Conservation (phyloP, 2,797 vertebrate species). For the Hypotaenidia okinawae region DNA sequence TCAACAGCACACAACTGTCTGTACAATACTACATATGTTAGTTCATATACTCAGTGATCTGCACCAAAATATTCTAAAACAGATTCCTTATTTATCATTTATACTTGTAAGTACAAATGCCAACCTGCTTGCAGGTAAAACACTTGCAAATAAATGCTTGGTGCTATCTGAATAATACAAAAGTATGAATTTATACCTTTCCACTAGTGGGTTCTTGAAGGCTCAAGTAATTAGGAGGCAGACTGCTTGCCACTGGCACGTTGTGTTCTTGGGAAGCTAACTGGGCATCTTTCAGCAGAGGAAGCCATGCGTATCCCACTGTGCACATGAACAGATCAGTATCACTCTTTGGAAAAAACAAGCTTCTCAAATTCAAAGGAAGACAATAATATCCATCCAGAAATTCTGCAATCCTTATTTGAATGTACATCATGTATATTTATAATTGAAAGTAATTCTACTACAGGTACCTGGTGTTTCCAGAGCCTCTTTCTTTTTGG, state of each 20-base stretch:
- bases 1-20: background rate
- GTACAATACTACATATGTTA: background rate
- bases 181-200: slow-evolving; percentile 82
- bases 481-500: slow-evolving; percentile 96
- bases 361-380: background rate
- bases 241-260: slow-evolving; percentile 87
- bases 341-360: background rate
- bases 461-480: slow-evolving; percentile 90
- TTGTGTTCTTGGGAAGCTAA: slow-evolving; percentile 91
- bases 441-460: slow-evolving; percentile 43
- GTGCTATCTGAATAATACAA: rapidly evolving
- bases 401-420: slow-evolving; percentile 58
- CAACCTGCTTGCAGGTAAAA: background rate
- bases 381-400: slow-evolving; percentile 13
- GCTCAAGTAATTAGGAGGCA: slow-evolving; percentile 89
- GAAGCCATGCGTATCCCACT: slow-evolving; percentile 98
- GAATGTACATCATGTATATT: background rate
- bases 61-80: background rate
- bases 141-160: background rate
- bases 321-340: slow-evolving; percentile 23
- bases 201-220: slow-evolving; percentile 86
- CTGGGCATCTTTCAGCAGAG: slow-evolving; percentile 89
- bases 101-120: background rate
- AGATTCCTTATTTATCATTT: background rate
- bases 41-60: background rate